Conservation (phyloP, 2,888 invertebrate species). For the Brachypalpus laphriformis region DNA sequence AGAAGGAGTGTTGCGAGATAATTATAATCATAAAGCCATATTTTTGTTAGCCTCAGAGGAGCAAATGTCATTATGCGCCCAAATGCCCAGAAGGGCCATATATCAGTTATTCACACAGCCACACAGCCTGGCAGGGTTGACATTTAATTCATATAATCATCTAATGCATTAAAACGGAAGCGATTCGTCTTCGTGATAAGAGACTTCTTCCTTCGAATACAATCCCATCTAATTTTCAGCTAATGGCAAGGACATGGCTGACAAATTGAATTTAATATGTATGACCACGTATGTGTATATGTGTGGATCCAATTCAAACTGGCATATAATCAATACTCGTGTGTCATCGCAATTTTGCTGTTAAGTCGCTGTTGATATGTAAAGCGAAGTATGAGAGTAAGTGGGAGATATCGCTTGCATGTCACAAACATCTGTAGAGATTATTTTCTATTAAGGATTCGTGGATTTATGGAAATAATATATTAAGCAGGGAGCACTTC, state of each 20-base stretch:
- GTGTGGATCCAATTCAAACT: constrained; percentile 23
- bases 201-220: constrained; percentile 12
- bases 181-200: constrained; percentile 28
- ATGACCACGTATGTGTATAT: background rate
- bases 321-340: constrained; percentile 46
- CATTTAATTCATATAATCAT: constrained; percentile 30
- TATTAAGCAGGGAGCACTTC: background rate
- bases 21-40: constrained; percentile 21
- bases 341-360: constrained; percentile 32
- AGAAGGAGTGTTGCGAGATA: background rate
- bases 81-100: background rate
- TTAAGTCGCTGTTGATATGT: constrained; percentile 30
- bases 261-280: constrained; percentile 58
- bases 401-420: constrained; percentile 11
- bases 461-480: constrained; percentile 33
- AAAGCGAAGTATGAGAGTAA: background rate
- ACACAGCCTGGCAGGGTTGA: background rate
- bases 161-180: constrained; percentile 20
- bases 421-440: constrained; percentile 48
- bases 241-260: constrained; percentile 44
- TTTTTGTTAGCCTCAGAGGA: constrained; percentile 30
- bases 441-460: constrained; percentile 35
- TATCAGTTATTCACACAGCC: background rate
- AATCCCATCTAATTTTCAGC: constrained; percentile 47
- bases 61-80: background rate